Evolutionary conservation across 2,888 invertebrate genomes (phyloP), one percentile per base, ranked within the genome.

Genomic region (Lypha dubia): DNA sequence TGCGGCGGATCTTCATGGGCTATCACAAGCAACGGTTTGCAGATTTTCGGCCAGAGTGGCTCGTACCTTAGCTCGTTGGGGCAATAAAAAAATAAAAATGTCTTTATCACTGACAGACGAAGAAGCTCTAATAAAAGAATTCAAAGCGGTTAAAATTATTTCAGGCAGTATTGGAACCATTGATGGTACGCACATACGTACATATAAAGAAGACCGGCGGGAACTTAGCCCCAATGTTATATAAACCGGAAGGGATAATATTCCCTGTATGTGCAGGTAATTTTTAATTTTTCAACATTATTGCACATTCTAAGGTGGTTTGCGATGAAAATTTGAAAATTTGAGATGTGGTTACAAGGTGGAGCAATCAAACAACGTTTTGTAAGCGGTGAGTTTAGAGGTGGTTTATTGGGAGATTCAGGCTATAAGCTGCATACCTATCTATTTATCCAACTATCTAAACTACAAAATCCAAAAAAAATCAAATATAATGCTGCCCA

Each of bases 381-480:
- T 17, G 58, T 35, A 58, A 58, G 3, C 9, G 11, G 24, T 3
- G 22, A 51, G 3, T 51, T 51, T 11, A 51, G 22, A 51, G 51
- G 51, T 13, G 2, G 51, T 13, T 24, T 51, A 5, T 24, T 51
- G 7, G 51, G 51, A 7, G 51, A 51, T 8, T 22, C 51, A 11
- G 51, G 22, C 1, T 51, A 51, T 13, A 51, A 51, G 9, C 11
- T 58, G 28, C 28, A 15, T 1, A 28, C 56, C 7, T 56, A 58
- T 5, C 35, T 17, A 15, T 28, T 32, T 56, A 56, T 32, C 6
- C n/a, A 15, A 8, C 51, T 53, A 13, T 53, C 51, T 13, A 28
- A 35, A 17, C 58, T 35, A 3, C 58, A 58, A 58, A 58, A 32
- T 35, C 35, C 32, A 32, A 58, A 58, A 9, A n/a, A n/a, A n/a